Percentiles rank a stretch among this genome's conserved stretches.
Conservation (phyloP, 2,797 vertebrate species). For the Acomys russatus region DNA sequence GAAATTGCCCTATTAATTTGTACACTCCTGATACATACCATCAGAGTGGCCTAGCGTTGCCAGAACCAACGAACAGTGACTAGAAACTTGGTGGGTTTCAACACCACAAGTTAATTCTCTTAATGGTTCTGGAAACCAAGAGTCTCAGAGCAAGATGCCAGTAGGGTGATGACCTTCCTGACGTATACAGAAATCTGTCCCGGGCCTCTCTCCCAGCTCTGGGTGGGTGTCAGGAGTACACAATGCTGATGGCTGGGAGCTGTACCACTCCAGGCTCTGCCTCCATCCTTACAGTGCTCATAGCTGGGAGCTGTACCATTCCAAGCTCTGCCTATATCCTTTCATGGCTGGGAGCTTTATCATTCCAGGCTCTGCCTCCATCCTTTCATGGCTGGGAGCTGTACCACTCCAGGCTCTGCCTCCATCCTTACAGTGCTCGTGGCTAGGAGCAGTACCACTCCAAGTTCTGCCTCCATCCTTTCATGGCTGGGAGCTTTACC, state of each 20-base stretch:
- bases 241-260: not conserved
- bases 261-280: not conserved
- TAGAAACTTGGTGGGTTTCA: not conserved
- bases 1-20: not conserved
- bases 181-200: not conserved
- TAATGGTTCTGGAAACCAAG: not conserved
- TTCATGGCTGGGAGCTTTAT: too few relatives aligned
- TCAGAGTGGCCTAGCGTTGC: not conserved
- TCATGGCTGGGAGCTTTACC: too few relatives aligned
- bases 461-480: not conserved
- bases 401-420: too few relatives aligned
- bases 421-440: too few relatives aligned
- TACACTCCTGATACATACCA: not conserved
- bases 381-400: too few relatives aligned
- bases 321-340: too few relatives aligned
- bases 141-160: not conserved
- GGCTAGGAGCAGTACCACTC: too few relatives aligned
- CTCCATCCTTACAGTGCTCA: too few relatives aligned
- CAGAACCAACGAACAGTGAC: not conserved
- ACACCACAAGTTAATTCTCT: constrained; percentile 19
- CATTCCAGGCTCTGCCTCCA: too few relatives aligned
- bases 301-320: too few relatives aligned
- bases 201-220: not conserved
- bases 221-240: not conserved
- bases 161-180: not conserved